phyloP scores from a whole-genome alignment of 53 echinoderm and acorn worm species.

The Paracentrotus lividus region DNA sequence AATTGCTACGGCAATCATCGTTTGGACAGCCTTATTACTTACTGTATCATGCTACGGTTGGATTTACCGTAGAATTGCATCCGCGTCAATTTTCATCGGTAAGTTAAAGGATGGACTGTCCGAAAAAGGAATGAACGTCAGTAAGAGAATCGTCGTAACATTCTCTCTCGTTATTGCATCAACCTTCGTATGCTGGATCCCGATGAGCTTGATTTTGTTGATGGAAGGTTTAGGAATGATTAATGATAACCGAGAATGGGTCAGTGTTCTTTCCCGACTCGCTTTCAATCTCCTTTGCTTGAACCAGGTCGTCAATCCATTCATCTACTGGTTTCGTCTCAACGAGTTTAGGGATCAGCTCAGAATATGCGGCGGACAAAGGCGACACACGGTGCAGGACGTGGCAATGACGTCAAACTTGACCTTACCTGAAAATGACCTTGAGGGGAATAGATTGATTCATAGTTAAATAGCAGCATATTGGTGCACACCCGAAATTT shows the following conservation, averaged over 20 bases:
- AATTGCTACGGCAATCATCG: not conserved
- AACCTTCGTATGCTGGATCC: not conserved
- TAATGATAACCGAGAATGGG: not conserved
- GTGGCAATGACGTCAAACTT: not conserved
- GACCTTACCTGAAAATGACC: not conserved
- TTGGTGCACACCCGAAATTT: too few relatives aligned
- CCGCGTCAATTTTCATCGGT: too few relatives aligned
- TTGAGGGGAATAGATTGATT: not conserved
- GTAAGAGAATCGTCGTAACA: not conserved
- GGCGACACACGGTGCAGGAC: not conserved
- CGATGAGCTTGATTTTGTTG: not conserved
- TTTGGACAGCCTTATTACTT: not conserved
- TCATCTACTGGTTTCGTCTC: not conserved
- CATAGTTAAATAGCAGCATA: too few relatives aligned
- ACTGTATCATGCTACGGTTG: not conserved
- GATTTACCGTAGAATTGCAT: not conserved
- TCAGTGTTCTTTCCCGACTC: not conserved
- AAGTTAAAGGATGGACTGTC: not conserved
- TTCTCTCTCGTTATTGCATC: not conserved
- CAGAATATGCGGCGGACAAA: not conserved
- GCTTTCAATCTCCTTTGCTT: not conserved
- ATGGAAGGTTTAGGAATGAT: not conserved
- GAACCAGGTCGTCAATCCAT: not conserved
- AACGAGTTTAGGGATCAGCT: not conserved
- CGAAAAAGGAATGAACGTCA: not conserved